These are phyloP conservation scores for Petrocephalus zakoni DNA, from an alignment of 2,113 vertebrate species.

Conservation along the genomic window DNA sequence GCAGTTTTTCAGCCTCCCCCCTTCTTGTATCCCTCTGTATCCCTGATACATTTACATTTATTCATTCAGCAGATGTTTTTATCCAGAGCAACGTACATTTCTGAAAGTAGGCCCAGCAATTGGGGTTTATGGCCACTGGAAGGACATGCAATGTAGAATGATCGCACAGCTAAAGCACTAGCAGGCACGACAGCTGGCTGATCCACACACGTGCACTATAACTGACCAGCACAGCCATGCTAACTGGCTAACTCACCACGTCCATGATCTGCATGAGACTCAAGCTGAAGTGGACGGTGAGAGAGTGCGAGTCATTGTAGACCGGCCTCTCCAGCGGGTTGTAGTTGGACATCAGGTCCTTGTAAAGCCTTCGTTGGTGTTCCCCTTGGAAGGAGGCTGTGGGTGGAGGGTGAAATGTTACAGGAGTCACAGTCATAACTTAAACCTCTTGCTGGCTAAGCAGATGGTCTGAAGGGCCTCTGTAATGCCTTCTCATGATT, in stretches of 20 bases:
- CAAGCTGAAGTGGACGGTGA: slow-evolving; percentile 82
- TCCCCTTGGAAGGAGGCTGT: slow-evolving; percentile 79
- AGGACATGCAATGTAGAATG: background rate
- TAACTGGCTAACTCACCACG: slow-evolving; percentile 66
- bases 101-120: background rate
- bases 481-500: background rate
- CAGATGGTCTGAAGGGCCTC: background rate
- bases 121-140: background rate
- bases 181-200: background rate
- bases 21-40: background rate
- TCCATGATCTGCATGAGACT: slow-evolving; percentile 94
- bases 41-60: background rate
- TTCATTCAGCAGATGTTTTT: background rate
- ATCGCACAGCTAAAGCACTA: background rate
- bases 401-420: slow-evolving; percentile 5
- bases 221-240: background rate
- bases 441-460: background rate
- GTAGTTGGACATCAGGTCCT: slow-evolving; percentile 81
- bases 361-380: slow-evolving; percentile 83
- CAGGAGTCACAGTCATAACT: background rate
- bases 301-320: slow-evolving; percentile 79
- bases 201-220: background rate
- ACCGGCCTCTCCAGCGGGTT: slow-evolving; percentile 83
- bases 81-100: background rate
- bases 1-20: background rate